A percentile compares a stretch with the other conserved stretches of the same genome.
Conservation (phyloP, 2,888 invertebrate genomes). For the Saturnia pavonia region DNA sequence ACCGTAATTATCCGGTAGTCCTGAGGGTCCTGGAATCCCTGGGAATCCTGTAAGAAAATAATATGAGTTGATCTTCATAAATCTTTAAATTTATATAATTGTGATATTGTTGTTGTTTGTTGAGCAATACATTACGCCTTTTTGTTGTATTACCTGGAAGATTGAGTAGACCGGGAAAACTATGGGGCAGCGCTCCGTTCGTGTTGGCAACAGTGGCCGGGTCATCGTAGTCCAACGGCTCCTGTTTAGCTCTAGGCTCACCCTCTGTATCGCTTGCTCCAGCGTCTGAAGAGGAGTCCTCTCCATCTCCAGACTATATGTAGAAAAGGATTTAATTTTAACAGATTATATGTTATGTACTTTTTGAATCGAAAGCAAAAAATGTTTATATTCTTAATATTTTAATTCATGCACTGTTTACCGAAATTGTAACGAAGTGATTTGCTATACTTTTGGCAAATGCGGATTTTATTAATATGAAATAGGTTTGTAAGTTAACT, state of each 20-base stretch:
- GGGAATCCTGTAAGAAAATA: slow-evolving; percentile 84
- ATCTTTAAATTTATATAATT: neutral
- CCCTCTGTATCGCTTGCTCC: slow-evolving; percentile 87
- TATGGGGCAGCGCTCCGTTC: slow-evolving; percentile 85
- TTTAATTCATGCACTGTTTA: neutral
- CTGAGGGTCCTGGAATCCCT: slow-evolving; percentile 91
- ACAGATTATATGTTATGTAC: neutral
- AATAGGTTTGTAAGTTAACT: neutral
- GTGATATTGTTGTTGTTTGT: too few species aligned
- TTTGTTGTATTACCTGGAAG: slow-evolving; percentile 84
- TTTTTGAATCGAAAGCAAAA: too few species aligned
- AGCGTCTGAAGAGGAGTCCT: slow-evolving; percentile 93
- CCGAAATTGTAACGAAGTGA: neutral
- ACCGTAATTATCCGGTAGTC: slow-evolving; percentile 93
- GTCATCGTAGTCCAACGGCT: slow-evolving; percentile 87
- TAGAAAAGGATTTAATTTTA: neutral
- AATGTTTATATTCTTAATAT: too few species aligned
- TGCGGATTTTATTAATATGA: neutral
- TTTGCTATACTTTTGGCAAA: neutral
- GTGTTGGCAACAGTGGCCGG: slow-evolving; percentile 84
- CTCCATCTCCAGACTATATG: slow-evolving; percentile 82
- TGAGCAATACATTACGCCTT: neutral
- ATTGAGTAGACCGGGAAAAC: slow-evolving; percentile 91
- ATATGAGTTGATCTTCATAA: neutral
- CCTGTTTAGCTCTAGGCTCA: slow-evolving; percentile 85